A percentile compares a stretch with the other conserved stretches of the same genome.
Conservation (phyloP, 2,888 invertebrate genomes). For the Tubulanus polymorphus region DNA sequence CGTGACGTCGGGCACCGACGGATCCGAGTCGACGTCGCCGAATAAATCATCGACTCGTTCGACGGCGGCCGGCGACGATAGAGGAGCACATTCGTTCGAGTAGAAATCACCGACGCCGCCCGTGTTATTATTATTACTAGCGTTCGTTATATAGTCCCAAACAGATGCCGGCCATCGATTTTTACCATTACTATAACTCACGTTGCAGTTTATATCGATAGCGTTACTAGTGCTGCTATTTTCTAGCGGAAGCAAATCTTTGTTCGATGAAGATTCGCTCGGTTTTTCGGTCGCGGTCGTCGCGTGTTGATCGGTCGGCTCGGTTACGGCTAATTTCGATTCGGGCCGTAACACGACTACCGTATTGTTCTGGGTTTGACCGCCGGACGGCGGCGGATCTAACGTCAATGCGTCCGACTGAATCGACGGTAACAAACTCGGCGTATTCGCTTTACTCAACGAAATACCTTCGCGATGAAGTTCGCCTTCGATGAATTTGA, state of each 20-base stretch:
- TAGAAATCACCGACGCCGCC: background rate
- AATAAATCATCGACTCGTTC: conserved; percentile 23
- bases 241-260: background rate
- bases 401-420: conserved; percentile 13
- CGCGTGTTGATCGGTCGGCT: background rate
- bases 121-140: background rate
- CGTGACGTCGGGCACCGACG: conserved; percentile 58
- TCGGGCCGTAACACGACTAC: too few species aligned
- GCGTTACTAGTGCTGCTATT: background rate
- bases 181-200: background rate
- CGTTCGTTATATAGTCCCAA: background rate
- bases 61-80: background rate
- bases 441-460: conserved; percentile 20
- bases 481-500: conserved; percentile 82
- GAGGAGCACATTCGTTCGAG: background rate
- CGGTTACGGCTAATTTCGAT: background rate
- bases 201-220: background rate
- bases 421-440: conserved; percentile 25
- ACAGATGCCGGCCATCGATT: background rate
- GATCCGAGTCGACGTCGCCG: conserved; percentile 57
- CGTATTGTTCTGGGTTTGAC: background rate
- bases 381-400: conserved; percentile 17
- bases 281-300: background rate
- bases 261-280: background rate
- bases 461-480: conserved; percentile 60